Evolutionary conservation across 2,113 vertebrate species (phyloP).

Genomic region (Xyliphius kryptos): DNA sequence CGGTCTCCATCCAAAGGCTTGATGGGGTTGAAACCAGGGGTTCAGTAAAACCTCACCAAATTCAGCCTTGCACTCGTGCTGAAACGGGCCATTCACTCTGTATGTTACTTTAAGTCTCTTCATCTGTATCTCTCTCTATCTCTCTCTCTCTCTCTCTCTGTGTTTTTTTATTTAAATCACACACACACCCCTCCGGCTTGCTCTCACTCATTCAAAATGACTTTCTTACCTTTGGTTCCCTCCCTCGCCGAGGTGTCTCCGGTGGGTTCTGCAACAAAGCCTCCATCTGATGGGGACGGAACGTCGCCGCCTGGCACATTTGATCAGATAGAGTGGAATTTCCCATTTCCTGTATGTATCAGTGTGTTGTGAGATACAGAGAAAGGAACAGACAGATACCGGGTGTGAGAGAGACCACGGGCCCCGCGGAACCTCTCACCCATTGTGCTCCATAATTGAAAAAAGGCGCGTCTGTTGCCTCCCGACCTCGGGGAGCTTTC

Average conservation of each 20-base stretch:
- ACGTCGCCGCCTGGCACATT: constrained; percentile 39
- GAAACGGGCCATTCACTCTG: too few relatives aligned
- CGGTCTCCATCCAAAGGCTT: too few relatives aligned
- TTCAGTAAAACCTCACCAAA: too few relatives aligned
- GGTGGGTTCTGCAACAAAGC: constrained; percentile 46
- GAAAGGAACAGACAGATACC: neutral
- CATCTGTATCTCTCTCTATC: constrained; percentile 26
- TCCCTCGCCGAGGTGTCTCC: constrained; percentile 28
- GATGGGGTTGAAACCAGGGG: too few relatives aligned
- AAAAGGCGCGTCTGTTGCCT: too few relatives aligned
- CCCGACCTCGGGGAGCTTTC: too few relatives aligned
- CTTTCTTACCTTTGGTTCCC: constrained; percentile 37
- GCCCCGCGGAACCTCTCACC: too few relatives aligned
- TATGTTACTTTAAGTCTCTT: too few relatives aligned
- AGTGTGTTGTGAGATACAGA: neutral
- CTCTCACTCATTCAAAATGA: constrained; percentile 50
- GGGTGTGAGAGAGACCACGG: too few relatives aligned
- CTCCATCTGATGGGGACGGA: constrained; percentile 51
- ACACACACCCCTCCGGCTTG: constrained; percentile 23
- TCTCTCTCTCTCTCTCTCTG: constrained; percentile 18
- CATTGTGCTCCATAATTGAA: too few relatives aligned
- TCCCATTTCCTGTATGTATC: constrained; percentile 33
- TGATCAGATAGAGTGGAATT: constrained; percentile 43
- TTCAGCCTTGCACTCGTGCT: too few relatives aligned
- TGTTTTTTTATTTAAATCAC: neutral